Percentiles rank a stretch among this genome's conserved stretches.
phyloP scores from a whole-genome alignment of 2,888 invertebrate genomes.

The Ormyrus thymus region DNA sequence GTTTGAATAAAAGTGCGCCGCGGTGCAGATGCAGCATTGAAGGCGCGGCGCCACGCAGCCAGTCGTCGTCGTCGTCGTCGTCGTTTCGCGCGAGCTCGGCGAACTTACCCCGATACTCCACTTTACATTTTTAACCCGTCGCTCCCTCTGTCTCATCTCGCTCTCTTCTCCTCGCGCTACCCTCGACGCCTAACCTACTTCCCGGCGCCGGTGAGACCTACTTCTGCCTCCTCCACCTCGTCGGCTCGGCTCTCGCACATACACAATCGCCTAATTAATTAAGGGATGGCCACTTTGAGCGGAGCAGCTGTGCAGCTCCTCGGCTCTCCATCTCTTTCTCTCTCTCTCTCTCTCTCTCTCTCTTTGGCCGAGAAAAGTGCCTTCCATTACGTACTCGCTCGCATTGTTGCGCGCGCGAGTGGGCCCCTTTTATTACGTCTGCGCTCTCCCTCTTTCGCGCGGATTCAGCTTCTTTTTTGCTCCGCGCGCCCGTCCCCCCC shows the following conservation, averaged over 20 bases:
- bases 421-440: slow-evolving; percentile 36
- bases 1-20: too few species aligned
- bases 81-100: background rate
- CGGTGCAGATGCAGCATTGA: too few species aligned
- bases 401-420: slow-evolving; percentile 12
- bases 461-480: slow-evolving; percentile 4
- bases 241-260: too few species aligned
- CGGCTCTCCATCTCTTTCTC: background rate
- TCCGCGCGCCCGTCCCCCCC: background rate
- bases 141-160: background rate
- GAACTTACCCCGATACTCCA: slow-evolving; percentile 14
- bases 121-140: slow-evolving; percentile 25
- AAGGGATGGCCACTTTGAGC: slow-evolving; percentile 36
- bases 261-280: slow-evolving; percentile 44
- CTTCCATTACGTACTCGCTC: slow-evolving; percentile 35
- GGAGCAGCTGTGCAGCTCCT: background rate
- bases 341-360: background rate
- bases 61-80: background rate
- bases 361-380: slow-evolving; percentile 12
- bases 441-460: background rate
- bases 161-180: background rate
- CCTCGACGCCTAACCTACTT: slow-evolving; percentile 39
- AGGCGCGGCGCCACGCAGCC: too few species aligned
- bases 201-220: slow-evolving; percentile 15
- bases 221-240: background rate